Evolutionary conservation across 2,797 vertebrate genomes (phyloP).

Genomic region (Eulemur coronatus): DNA sequence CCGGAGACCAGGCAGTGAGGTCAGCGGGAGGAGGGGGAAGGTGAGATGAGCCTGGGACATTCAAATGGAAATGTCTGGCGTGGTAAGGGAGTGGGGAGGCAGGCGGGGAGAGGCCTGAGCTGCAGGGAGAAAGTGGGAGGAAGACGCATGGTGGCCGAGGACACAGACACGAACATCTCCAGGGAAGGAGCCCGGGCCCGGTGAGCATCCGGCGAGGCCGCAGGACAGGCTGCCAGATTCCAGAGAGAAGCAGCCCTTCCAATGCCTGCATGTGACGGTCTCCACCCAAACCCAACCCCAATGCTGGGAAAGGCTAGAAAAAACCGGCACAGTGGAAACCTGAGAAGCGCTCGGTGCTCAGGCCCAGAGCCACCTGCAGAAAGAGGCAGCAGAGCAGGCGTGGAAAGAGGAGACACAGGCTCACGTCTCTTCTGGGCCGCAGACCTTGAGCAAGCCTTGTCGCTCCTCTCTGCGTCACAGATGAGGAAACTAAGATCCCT

Average conservation of each 20-base stretch:
- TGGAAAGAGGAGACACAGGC: fast-evolving
- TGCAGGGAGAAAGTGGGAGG: not conserved
- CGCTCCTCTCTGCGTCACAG: not conserved
- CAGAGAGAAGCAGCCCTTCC: not conserved
- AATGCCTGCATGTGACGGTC: not conserved
- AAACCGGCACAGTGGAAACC: not conserved
- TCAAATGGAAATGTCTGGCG: not conserved
- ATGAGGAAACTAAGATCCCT: conserved; percentile 29
- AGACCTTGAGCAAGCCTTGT: not conserved
- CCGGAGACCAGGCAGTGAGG: not conserved
- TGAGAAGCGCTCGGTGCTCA: not conserved
- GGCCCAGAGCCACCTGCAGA: not conserved
- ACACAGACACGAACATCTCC: not conserved
- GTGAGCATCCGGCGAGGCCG: fast-evolving
- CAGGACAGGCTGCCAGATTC: not conserved
- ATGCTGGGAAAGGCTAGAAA: not conserved
- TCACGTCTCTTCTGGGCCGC: too few species aligned
- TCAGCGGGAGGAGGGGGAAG: not conserved
- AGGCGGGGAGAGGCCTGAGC: not conserved
- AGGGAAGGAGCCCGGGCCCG: not conserved
- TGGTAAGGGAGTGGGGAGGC: fast-evolving
- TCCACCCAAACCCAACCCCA: not conserved
- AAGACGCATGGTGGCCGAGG: not conserved
- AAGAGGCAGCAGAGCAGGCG: not conserved
- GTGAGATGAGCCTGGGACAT: not conserved